These are phyloP conservation scores for Spilosoma lubricipeda DNA, from an alignment of 2,888 invertebrate species.

Conservation along the genomic window DNA sequence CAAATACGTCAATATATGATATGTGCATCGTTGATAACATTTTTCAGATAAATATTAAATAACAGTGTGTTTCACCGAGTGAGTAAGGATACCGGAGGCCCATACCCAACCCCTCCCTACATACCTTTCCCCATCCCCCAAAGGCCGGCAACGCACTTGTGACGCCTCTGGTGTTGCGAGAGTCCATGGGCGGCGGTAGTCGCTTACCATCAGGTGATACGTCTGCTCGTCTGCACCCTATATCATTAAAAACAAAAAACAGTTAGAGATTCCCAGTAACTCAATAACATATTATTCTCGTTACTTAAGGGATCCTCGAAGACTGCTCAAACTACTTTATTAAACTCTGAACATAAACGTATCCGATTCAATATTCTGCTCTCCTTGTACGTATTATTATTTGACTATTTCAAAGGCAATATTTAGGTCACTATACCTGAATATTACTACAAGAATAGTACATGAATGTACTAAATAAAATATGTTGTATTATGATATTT, in stretches of 20 bases:
- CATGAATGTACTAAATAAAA: background rate
- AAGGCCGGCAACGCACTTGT: too few species aligned
- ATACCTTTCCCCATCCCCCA: too few species aligned
- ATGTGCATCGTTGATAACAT: background rate
- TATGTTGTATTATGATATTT: background rate
- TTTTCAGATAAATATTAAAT: background rate
- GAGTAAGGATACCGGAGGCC: too few species aligned
- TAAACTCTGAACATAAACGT: background rate
- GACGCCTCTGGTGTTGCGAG: too few species aligned
- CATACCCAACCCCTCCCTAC: too few species aligned
- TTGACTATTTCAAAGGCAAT: background rate
- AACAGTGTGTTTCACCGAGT: too few species aligned
- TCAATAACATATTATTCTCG: background rate
- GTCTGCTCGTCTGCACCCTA: too few species aligned
- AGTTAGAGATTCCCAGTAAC: background rate
- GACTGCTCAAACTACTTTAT: background rate
- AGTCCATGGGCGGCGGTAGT: too few species aligned
- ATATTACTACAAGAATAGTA: background rate
- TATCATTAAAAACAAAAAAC: too few species aligned
- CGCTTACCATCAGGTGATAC: too few species aligned
- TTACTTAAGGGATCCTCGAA: background rate
- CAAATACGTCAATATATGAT: too few species aligned
- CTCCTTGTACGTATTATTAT: background rate
- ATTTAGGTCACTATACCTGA: background rate
- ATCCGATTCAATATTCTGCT: background rate